Base-by-base conservation (phyloP, 1,140 invertebrate species). In the Elymnias hypermnestra region DNA sequence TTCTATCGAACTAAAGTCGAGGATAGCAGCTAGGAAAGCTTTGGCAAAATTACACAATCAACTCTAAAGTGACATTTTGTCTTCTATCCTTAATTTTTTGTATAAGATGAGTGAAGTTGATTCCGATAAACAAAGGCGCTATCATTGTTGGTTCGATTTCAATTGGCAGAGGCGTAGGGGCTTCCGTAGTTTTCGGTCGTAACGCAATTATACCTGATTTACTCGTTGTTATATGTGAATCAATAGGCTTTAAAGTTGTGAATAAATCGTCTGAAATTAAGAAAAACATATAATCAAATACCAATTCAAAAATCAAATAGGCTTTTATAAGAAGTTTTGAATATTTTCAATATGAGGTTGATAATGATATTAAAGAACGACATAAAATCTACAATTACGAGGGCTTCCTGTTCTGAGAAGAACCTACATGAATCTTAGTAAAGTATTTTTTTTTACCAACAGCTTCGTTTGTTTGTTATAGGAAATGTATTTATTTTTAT, bases 51-150 rank as follows among this genome's bases (percentile, higher is more conserved):
- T 52, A 58, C 5, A 50, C 33, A 6, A 58, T 36, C 15, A 67
- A 29, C 28, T 63, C 39, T 12, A 67, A 15, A 0, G 63, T 67
- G 2, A 53, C 22, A 42, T 63, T 63, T 35, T 51, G 45, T 12
- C 48, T 61, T 5, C 18, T 19, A 10, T 25, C 13, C 10, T 46
- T 50, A 19, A 67, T 39, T 43, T 53, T 63, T 19, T 44, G 28
- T 28, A 54, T 26, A 12, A 54, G 40, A 14, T 39, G 0, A 5
- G 40, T 18, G 1, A 54, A 44, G 13, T 54, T 36, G 10, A 54
- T 29, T 5, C 28, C 40, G 14, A 3, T 8, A 12, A 49, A 40
- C 21, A 44, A 21, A 3, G 40, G 40, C 1, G 22, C 35, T 5
- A 40, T 22, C 18, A 33, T 25, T 8, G 37, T 40, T 13, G 36